Base-by-base conservation (phyloP, 1,140 invertebrate species). In the Hylyphantes graminicola region DNA sequence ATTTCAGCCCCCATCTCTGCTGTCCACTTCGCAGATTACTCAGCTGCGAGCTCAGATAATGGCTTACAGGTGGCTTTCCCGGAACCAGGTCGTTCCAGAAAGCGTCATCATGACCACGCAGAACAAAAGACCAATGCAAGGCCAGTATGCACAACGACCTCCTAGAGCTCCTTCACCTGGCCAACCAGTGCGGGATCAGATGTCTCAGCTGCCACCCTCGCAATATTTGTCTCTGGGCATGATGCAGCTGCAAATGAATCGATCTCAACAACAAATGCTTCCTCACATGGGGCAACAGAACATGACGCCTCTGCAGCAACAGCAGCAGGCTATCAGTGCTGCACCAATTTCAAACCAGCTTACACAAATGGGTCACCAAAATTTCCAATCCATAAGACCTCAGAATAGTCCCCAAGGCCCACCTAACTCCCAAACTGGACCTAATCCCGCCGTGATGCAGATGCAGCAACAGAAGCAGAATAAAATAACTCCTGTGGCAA, bases 21-120 rank as follows among this genome's bases (percentile, higher is more conserved):
- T 95, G 84, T 93, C 91, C 85, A 91, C 92, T 53, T 91, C 91
- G 59, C 96, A 97, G 89, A 91, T 97, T 74, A 92, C 94, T 75
- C 96, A 97, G 89, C 90, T 98, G 15, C 92, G 94, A 90, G 95
- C 96, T 17, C 98, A 99, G 90, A 98, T 99, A 86, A 95, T 97
- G 91, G 97, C 97, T 0, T 99, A 99, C 89, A 93, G 97, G 86
- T 92, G 95, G 86, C 90, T 99, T 64, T 94, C 97, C 19, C 91
- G 97, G 72, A 98, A 97, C 90, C 96, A 98, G 89, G 94, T 96
- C 13, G 91, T 99, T n/a, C 94, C 95, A 3, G 94, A 94, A 88
- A 93, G 95, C 87, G 90, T 95, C 54, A 91, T 93, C 68, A 88
- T 94, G 84, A 93, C 93, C 75, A 91, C 94, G 13, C 94, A 95